Evolutionary conservation across 2,113 vertebrate genomes (phyloP).

Genomic region (Pycnonotus jocosus): DNA sequence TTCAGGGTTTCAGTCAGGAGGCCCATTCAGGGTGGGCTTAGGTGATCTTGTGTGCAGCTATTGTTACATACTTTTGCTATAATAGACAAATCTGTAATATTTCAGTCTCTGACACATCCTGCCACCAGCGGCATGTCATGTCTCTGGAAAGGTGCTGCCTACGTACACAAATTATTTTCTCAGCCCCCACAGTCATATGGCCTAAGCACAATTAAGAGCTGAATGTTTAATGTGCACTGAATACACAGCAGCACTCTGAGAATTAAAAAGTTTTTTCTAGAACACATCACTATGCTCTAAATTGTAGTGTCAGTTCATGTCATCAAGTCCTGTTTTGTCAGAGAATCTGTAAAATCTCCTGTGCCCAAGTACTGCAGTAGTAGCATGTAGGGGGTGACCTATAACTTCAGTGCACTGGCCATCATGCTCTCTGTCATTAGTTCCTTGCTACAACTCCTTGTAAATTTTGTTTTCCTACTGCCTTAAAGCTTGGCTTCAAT

Average conservation of each 20-base stretch:
- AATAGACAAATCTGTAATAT: background rate
- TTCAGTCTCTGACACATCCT: background rate
- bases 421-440: background rate
- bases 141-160: background rate
- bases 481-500: background rate
- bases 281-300: background rate
- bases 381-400: background rate
- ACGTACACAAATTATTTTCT: background rate
- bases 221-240: background rate
- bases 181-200: background rate
- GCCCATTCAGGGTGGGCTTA: background rate
- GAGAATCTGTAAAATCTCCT: background rate
- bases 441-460: background rate
- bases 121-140: background rate
- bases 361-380: background rate
- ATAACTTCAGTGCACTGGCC: accelerated
- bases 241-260: background rate
- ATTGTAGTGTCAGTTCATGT: background rate
- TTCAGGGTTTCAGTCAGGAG: background rate
- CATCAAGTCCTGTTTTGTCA: background rate
- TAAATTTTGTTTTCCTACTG: background rate
- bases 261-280: background rate
- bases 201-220: background rate
- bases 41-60: background rate
- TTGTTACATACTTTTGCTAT: background rate